These are phyloP conservation scores for Amazonetta brasiliensis DNA, from an alignment of 2,797 vertebrate genomes.

Conservation along the genomic window DNA sequence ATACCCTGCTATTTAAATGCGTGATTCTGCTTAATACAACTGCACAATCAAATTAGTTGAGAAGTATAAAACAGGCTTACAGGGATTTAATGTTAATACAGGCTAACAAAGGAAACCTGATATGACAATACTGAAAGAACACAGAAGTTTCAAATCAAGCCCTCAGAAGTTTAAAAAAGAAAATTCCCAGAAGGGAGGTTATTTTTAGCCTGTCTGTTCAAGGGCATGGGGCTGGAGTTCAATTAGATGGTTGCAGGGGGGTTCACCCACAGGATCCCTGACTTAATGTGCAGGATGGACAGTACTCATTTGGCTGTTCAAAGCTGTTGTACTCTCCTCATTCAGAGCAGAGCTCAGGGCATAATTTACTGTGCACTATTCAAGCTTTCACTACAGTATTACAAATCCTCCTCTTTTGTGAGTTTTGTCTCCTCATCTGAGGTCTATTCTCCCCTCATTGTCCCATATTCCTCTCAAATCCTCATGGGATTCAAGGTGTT, in stretches of 20 bases:
- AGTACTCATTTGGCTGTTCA: background rate
- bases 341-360: constrained; percentile 38
- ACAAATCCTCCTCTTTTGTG: constrained; percentile 17
- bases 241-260: background rate
- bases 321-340: constrained; percentile 13
- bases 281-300: background rate
- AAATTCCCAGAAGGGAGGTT: background rate
- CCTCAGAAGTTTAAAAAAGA: background rate
- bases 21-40: background rate
- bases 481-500: background rate
- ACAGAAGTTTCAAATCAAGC: background rate
- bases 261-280: background rate
- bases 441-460: background rate
- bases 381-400: background rate
- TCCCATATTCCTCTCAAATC: background rate
- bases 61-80: constrained; percentile 70
- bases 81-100: constrained; percentile 56
- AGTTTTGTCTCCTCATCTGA: background rate
- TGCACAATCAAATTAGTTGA: constrained; percentile 45
- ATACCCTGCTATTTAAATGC: background rate
- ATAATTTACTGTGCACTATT: constrained; percentile 29
- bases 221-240: background rate
- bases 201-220: background rate
- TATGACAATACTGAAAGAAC: background rate
- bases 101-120: constrained; percentile 30